Evolutionary conservation across 2,797 vertebrate species (phyloP).

Genomic region (Sandelia bainsii): DNA sequence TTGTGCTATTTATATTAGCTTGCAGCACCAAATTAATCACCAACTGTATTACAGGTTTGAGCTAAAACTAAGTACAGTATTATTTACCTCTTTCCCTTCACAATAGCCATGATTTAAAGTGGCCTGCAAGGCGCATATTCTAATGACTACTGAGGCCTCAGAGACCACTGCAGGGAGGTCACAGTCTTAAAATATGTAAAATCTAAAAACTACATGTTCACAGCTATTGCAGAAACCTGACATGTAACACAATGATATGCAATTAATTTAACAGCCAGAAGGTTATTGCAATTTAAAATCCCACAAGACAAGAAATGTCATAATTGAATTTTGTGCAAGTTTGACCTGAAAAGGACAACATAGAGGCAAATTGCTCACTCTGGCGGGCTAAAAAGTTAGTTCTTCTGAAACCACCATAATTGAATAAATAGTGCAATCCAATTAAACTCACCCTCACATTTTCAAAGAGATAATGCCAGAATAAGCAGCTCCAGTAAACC

Average conservation of each 20-base stretch:
- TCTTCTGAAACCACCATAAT: constrained; percentile 32
- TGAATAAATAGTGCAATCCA: constrained; percentile 60
- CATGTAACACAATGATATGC: constrained; percentile 32
- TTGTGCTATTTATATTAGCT: constrained; percentile 29
- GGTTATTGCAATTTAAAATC: constrained; percentile 51
- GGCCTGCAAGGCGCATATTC: not conserved
- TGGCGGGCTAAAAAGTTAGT: constrained; percentile 19
- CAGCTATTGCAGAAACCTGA: constrained; percentile 19
- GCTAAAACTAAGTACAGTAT: constrained; percentile 19
- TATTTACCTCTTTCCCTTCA: constrained; percentile 18
- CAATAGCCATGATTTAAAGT: constrained; percentile 27
- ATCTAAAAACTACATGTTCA: constrained; percentile 39
- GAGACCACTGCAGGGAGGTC: constrained; percentile 25
- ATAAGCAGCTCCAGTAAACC: constrained; percentile 61
- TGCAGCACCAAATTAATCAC: constrained; percentile 25
- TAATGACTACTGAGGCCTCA: constrained; percentile 14
- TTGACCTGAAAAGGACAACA: constrained; percentile 45
- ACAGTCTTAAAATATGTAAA: constrained; percentile 34
- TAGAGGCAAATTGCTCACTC: constrained; percentile 2
- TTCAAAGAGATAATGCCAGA: constrained; percentile 51
- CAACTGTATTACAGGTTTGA: constrained; percentile 26
- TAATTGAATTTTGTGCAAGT: constrained; percentile 29
- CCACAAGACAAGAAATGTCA: constrained; percentile 42
- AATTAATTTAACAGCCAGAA: constrained; percentile 51
- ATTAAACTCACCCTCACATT: constrained; percentile 56